Evolutionary conservation across 1,140 invertebrate genomes (phyloP).

Genomic region (Helicoverpa zea): DNA sequence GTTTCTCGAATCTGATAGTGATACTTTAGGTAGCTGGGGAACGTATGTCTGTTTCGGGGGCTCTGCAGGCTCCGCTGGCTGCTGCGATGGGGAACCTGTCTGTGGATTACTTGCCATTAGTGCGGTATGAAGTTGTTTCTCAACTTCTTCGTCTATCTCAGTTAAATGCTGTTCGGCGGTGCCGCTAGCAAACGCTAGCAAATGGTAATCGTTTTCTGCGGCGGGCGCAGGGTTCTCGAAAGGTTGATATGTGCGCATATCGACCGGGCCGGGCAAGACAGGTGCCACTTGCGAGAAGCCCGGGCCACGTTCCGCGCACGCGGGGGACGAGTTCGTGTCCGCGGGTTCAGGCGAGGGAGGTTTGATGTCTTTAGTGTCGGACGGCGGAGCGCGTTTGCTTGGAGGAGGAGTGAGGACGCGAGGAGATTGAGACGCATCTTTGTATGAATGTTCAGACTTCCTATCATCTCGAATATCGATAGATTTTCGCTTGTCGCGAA

Average conservation of each 20-base stretch:
- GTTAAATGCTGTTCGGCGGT: slow-evolving; percentile 90
- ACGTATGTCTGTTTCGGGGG: slow-evolving; percentile 84
- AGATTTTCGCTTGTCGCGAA: slow-evolving; percentile 93
- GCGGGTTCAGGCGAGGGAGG: slow-evolving; percentile 63
- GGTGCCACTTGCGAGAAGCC: slow-evolving; percentile 89
- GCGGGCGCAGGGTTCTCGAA: slow-evolving; percentile 74
- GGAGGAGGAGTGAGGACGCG: slow-evolving; percentile 85
- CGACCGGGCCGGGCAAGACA: slow-evolving; percentile 93
- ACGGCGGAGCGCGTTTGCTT: slow-evolving; percentile 66
- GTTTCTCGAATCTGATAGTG: slow-evolving; percentile 92
- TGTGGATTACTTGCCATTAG: slow-evolving; percentile 87
- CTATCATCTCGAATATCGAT: slow-evolving; percentile 90
- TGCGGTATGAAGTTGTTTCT: slow-evolving; percentile 91
- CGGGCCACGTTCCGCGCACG: slow-evolving; percentile 65
- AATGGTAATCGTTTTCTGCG: slow-evolving; percentile 84
- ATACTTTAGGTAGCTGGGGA: slow-evolving; percentile 88
- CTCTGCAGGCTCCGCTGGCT: slow-evolving; percentile 67
- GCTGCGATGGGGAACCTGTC: slow-evolving; percentile 62
- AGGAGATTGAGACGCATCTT: slow-evolving; percentile 88
- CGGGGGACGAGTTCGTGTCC: slow-evolving; percentile 67
- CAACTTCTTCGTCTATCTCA: slow-evolving; percentile 92
- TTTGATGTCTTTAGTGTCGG: slow-evolving; percentile 71
- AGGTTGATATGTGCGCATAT: slow-evolving; percentile 94
- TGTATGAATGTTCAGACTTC: slow-evolving; percentile 87
- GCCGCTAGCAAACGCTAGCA: slow-evolving; percentile 89